These are phyloP conservation scores for Formica aserva DNA, from an alignment of 2,888 invertebrate genomes.

Conservation along the genomic window DNA sequence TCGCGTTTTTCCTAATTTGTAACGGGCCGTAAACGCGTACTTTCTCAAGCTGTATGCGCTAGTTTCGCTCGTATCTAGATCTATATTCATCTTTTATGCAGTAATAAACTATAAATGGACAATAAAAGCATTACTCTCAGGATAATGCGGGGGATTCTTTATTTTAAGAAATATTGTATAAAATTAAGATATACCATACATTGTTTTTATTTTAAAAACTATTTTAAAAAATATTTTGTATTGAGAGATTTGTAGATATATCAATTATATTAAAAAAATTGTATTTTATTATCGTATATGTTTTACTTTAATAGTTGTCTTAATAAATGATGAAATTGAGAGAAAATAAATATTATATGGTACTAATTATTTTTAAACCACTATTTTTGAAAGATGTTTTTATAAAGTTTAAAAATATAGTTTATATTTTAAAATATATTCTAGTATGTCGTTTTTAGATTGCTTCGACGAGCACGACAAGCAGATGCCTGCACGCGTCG, in stretches of 20 bases:
- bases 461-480: not conserved
- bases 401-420: constrained; percentile 13
- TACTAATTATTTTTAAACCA: not conserved
- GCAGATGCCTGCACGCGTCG: constrained; percentile 30
- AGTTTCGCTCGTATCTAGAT: constrained; percentile 24
- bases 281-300: not conserved
- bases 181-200: not conserved
- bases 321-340: not conserved
- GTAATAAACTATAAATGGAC: not conserved
- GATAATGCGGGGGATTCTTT: not conserved
- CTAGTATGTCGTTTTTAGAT: not conserved
- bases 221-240: not conserved
- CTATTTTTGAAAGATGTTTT: not conserved
- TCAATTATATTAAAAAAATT: not conserved
- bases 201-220: not conserved
- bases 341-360: constrained; percentile 9
- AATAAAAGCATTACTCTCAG: not conserved
- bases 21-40: constrained; percentile 45
- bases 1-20: constrained; percentile 53
- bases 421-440: constrained; percentile 20
- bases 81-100: not conserved
- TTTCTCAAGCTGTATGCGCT: constrained; percentile 35
- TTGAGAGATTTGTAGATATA: not conserved
- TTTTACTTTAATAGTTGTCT: not conserved
- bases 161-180: not conserved